Percentiles rank a stretch among this genome's conserved stretches.
phyloP scores from a whole-genome alignment of 2,797 vertebrate species.

The Tachyglossus aculeatus region DNA sequence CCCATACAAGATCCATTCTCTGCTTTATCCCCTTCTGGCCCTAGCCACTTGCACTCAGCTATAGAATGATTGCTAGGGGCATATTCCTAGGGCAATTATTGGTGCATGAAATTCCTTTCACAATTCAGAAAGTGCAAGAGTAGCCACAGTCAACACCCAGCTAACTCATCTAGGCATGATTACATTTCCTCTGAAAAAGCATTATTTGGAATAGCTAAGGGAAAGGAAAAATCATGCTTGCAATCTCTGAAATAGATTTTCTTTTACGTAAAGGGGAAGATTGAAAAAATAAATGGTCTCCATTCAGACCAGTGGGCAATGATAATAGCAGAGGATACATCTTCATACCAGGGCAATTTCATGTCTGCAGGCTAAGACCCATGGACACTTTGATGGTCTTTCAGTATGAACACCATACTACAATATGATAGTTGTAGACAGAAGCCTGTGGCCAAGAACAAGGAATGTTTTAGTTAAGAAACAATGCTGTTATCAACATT shows the following conservation, averaged over 20 bases:
- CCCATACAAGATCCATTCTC: too few relatives aligned
- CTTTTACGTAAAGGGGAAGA: neutral
- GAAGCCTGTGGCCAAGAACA: neutral
- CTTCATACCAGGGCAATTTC: neutral
- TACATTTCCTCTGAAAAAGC: neutral
- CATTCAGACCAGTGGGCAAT: neutral
- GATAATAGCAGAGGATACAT: neutral
- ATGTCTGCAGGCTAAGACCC: neutral
- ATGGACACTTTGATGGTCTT: neutral
- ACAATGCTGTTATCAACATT: too few relatives aligned
- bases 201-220: neutral
- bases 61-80: neutral
- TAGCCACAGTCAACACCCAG: neutral
- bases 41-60: neutral
- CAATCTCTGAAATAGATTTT: neutral
- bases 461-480: too few relatives aligned
- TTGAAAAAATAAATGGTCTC: neutral
- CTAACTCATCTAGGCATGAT: neutral
- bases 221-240: neutral
- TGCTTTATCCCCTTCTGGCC: neutral
- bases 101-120: neutral
- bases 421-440: too few relatives aligned
- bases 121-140: neutral
- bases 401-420: too few relatives aligned
- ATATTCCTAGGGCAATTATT: neutral